Conservation (phyloP, 2,888 invertebrate species). For the Tipula lateralis region DNA sequence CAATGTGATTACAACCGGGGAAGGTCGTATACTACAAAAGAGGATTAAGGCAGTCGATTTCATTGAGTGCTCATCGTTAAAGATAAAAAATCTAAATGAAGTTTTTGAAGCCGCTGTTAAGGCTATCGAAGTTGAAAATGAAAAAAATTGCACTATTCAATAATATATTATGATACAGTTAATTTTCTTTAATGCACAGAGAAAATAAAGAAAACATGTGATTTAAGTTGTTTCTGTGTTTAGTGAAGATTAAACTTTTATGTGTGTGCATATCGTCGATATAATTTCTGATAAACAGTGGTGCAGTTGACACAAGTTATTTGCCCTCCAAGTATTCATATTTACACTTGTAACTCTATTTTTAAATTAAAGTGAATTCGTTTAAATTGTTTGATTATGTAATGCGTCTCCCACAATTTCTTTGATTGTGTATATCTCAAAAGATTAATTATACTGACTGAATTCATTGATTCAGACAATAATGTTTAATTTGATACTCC, state of each 20-base stretch:
- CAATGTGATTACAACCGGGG: background rate
- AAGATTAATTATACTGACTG: no score
- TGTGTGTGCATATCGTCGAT: background rate
- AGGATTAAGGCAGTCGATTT: background rate
- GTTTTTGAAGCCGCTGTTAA: background rate
- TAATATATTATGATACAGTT: background rate
- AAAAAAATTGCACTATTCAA: background rate
- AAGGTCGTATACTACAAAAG: background rate
- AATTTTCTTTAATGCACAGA: background rate
- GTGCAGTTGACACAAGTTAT: no score
- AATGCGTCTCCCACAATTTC: no score
- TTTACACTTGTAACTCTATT: no score
- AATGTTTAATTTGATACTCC: no score
- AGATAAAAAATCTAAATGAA: background rate
- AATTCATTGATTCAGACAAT: no score
- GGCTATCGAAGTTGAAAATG: background rate
- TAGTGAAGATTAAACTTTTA: background rate
- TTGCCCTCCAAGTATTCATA: no score
- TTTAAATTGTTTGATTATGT: no score
- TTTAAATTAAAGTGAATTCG: no score
- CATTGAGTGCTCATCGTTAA: background rate
- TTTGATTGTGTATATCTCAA: no score
- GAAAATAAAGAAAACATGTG: background rate
- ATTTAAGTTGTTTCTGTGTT: background rate
- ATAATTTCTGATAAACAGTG: no score